Evolutionary conservation across 2,797 vertebrate species (phyloP), one percentile per base, ranked within the genome.

Genomic region (Petrocephalus sullivani): DNA sequence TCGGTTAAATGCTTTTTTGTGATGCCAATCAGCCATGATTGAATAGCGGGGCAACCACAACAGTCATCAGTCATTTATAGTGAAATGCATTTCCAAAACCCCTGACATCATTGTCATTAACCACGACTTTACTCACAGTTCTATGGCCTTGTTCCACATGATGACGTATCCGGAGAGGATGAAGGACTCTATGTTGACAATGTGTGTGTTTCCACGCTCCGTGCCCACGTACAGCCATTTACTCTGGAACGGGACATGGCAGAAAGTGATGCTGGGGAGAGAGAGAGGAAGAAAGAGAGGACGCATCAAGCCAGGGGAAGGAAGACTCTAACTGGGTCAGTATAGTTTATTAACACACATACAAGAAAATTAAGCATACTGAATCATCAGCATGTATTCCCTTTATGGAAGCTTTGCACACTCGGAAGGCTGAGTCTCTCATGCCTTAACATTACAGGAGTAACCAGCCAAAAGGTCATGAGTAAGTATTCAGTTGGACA

Each of bases 61-160:
- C 71, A 33, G 41, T 78, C 71, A 78, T 78, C 16, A 78, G 71
- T 78, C 71, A 78, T 49, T 78, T 78, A 49, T n/a, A 78, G 71
- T 78, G 16, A 78, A 78, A 78, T 78, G 71, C 37, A 78, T 46
- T 78, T 78, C 16, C 71, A 78, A 78, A 46, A 78, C 33, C 5
- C 16, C 71, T 78, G 16, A 78, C 71, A 78, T 78, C 37, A 46
- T 78, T 78, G 19, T 46, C 41, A 41, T 78, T 78, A 46, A 46
- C 71, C 41, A 78, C 3, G 64, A 71, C 28, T 37, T 16, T 71
- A 16, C 98, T 99, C 93, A 99, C 98, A 99, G 93, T 95, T 99
- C 97, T 93, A 99, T 99, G 93, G 98, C 98, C 94, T 98, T 99
- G 96, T 99, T 99, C 98, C 98, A 99, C 98, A 99, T 99, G 93